Base-by-base conservation (phyloP, 2,113 vertebrate species). In the Sylvietta virens region DNA sequence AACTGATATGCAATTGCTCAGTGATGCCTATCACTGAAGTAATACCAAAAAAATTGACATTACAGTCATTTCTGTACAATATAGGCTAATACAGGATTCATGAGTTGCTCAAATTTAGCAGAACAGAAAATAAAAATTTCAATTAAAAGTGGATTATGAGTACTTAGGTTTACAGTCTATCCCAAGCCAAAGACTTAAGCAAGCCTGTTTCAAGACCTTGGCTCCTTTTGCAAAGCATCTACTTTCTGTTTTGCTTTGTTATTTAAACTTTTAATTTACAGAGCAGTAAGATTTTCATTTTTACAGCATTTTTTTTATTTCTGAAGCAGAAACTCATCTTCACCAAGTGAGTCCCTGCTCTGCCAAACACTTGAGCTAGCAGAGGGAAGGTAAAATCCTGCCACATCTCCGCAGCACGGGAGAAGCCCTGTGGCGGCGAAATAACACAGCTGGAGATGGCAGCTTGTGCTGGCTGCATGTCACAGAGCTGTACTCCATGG, bases 401-500 rank as follows among this genome's bases (percentile, higher is more conserved):
- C 57, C 61, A 16, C 26, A 87, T 82, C 62, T 88, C 71, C 0
- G 0, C 76, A 83, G 79, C 79, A 69, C 0, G 1, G 73, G 48
- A 90, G 57, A 82, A 69, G 33, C 57, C 48, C 77, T 85, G 73
- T 0, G 42, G 58, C 0, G 10, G 35, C 0, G 22, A 87, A 76
- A 65, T 40, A 67, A 50, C 45, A 47, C 16, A 85, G 81, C 44
- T 53, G 90, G 62, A 92, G 78, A 86, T 42, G 62, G 85, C 85
- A 96, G 90, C 92, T 79, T 69, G 44, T 67, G 90, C 53, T 69
- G 82, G 71, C 81, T 86, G 85, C 58, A 13, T 22, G 69, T 94
- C 80, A 93, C 91, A 86, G 69, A 94, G 88, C 45, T 74, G 72
- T 74, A 56, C 71, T 90, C 94, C 95, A 92, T 65, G 91, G 83